A percentile compares a stretch with the other conserved stretches of the same genome.
Evolutionary conservation across 2,888 invertebrate species (phyloP).

Genomic region (Acanthosoma haemorrhoidale): DNA sequence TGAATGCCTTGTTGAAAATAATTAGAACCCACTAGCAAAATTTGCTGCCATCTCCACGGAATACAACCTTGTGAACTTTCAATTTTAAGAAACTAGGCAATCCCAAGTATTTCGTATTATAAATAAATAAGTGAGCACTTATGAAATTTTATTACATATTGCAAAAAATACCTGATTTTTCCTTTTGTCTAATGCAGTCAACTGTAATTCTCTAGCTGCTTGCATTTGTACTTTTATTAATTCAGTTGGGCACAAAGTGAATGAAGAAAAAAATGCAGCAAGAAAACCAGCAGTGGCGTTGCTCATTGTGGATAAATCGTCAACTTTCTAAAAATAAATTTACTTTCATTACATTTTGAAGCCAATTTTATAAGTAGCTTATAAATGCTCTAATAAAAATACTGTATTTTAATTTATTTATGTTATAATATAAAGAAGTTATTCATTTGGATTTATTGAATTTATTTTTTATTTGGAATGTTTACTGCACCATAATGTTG

Average conservation of each 20-base stretch:
- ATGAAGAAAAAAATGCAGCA: slow-evolving; percentile 94
- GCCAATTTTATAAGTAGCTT: no score
- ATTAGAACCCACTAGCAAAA: no score
- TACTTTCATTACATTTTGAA: slow-evolving; percentile 26
- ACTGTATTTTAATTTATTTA: no score
- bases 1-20: no score
- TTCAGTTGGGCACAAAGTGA: slow-evolving; percentile 95
- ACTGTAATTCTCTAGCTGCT: slow-evolving; percentile 78
- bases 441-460: no score
- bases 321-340: slow-evolving; percentile 52
- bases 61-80: no score
- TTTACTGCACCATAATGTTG: no score
- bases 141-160: background rate
- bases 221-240: slow-evolving; percentile 94
- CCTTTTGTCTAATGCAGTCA: slow-evolving; percentile 6
- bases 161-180: background rate
- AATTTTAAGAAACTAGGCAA: no score
- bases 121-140: background rate
- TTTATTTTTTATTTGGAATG: no score
- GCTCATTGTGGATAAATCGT: slow-evolving; percentile 63
- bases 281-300: slow-evolving; percentile 88
- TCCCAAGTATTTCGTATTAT: background rate
- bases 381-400: no score
- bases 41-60: no score
- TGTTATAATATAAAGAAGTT: no score